Evolutionary conservation across 2,888 invertebrate genomes (phyloP).

Genomic region (Sepioteuthis lessoniana): DNA sequence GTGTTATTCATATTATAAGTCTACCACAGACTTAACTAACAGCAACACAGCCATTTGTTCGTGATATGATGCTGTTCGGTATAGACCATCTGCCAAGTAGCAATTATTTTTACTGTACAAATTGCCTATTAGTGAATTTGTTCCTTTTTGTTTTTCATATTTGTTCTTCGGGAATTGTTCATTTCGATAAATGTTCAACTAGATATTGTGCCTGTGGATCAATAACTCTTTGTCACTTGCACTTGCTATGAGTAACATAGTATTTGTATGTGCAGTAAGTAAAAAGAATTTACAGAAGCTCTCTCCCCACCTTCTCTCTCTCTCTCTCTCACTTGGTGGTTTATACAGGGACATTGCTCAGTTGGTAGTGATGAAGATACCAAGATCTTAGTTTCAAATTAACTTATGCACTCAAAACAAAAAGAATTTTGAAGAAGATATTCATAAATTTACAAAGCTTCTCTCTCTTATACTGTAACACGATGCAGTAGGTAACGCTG

Average conservation of each 20-base stretch:
- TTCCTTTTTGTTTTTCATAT: not conserved
- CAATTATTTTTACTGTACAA: constrained; percentile 12
- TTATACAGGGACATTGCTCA: no score
- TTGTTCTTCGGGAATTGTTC: not conserved
- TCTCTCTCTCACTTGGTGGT: not conserved
- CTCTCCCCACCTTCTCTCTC: not conserved
- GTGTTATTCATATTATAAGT: not conserved
- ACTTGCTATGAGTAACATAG: not conserved
- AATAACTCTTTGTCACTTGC: not conserved
- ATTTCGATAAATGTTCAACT: not conserved
- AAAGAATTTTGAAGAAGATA: no score
- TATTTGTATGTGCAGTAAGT: no score
- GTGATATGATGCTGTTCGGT: not conserved
- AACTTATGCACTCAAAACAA: no score
- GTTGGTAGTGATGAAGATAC: no score
- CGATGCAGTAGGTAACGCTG: no score
- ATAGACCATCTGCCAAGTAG: not conserved
- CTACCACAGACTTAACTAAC: not conserved
- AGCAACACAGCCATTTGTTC: not conserved
- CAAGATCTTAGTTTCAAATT: no score
- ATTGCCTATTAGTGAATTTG: not conserved
- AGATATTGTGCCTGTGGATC: not conserved
- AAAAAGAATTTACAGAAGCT: not conserved
- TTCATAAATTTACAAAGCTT: no score
- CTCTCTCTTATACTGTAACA: no score